A percentile compares a stretch with the other conserved stretches of the same genome.
Evolutionary conservation across 2,113 vertebrate genomes (phyloP).

Genomic region (Anhinga rufa): DNA sequence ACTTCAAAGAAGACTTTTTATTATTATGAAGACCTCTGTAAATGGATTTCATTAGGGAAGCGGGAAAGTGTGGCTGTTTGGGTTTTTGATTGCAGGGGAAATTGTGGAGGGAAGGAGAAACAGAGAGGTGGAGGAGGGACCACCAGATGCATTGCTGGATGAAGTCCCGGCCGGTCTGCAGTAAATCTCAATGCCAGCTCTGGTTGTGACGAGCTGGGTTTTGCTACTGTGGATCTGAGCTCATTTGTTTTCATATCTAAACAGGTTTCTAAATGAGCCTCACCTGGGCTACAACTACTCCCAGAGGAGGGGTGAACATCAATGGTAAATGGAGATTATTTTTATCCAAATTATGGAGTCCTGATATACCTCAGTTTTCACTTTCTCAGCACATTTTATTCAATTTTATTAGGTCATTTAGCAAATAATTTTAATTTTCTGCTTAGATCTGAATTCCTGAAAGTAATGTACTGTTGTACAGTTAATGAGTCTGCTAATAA

Average conservation of each 20-base stretch:
- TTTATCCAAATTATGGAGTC: slow-evolving; percentile 34
- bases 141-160: neutral
- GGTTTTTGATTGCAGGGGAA: neutral
- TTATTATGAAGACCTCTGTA: neutral
- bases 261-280: neutral
- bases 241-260: neutral
- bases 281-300: neutral
- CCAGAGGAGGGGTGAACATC: neutral
- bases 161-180: neutral
- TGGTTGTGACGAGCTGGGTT: neutral
- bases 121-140: neutral
- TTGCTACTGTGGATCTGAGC: neutral
- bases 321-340: slow-evolving; percentile 3
- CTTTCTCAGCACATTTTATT: slow-evolving; percentile 75
- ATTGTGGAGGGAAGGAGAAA: neutral
- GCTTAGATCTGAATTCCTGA: slow-evolving; percentile 80
- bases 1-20: neutral
- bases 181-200: neutral
- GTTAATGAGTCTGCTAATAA: slow-evolving; percentile 79
- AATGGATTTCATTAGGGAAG: neutral
- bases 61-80: neutral
- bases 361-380: slow-evolving; percentile 56
- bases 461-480: slow-evolving; percentile 78
- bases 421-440: slow-evolving; percentile 83
- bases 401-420: slow-evolving; percentile 80